Evolutionary conservation across 2,888 invertebrate species (phyloP), one percentile per base, ranked within the genome.

Genomic region (Macroteleia sp.): DNA sequence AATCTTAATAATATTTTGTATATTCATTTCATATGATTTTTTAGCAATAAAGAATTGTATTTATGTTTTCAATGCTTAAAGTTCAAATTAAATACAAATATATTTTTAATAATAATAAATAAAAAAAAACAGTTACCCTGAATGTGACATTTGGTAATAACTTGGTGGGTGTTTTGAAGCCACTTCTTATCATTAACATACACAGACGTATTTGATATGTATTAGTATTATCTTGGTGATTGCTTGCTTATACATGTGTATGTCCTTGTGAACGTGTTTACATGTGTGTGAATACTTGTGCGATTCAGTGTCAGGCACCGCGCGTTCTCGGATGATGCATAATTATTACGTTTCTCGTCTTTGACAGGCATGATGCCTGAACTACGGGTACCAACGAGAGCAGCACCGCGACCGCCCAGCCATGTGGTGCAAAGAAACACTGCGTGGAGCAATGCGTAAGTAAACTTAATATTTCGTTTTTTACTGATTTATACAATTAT

Each of bases 311-410:
- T 79, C 82, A 81, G 79, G 76, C 79, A 79, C 70, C 66, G 57
- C 52, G 41, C 46, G 19, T 62, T 56, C 34, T 16, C 56, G 48
- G 56, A 66, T 39, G 48, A 52, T 70, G 34, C 46, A 46, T 44
- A 66, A 73, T 66, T 62, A 69, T 67, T 69, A 25, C 50, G 34
- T 71, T 56, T 50, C 56, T 32, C 20, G 64, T 46, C 39, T 75
- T 59, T 42, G 17, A 78, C 71, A 80, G 77, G 77, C 76, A 77
- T 83, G 71, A 59, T 88, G 81, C 64, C 90, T 93, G 94, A 93
- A 82, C 94, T 94, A 93, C 94, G 93, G 85, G 93, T 94, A 79
- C 94, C 94, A 17, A 90, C 92, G n/a, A 92, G 94, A 83, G 92
- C 93, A 44, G 94, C 94, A 4, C 94, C 94, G 12, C 88, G 92